Base-by-base conservation (phyloP, 2,888 invertebrate species). In the Trimorus sp. region DNA sequence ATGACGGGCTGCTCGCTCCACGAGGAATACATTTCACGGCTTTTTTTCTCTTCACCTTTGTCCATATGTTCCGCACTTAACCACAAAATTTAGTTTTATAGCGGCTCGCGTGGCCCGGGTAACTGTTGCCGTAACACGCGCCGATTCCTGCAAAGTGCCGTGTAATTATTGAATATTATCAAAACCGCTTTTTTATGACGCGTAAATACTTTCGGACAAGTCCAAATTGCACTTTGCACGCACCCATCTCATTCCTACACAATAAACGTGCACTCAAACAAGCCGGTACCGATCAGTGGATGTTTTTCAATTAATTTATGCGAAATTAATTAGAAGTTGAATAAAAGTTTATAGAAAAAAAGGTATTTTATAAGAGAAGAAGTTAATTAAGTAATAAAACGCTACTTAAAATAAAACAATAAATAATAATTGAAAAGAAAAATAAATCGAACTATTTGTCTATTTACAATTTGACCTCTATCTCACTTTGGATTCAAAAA, bases 11-110 rank as follows among this genome's bases (percentile, higher is more conserved):
- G 45, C 12, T 60, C 15, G 16, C 12, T 45, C 51, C 48, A 49
- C 26, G 12, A 60, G 49, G 56, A 63, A 38, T 69, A 59, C 26
- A 70, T 60, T 78, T 71, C 11, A 63, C 69, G 58, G 60, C 53
- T 48, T 49, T 68, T n/a, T 54, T 62, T 42, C 59, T 37, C 51
- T 66, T 38, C 78, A 56, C 66, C 51, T 79, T 62, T 36, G 56
- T 53, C 70, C 83, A 83, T 77, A 82, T 82, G 83, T 76, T 74
- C 65, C 62, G 54, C 68, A 70, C 66, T 68, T 66, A 65, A 82
- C 83, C 82, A 38, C 82, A 80, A 79, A 83, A 66, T 81, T 71
- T 71, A 80, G 78, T 82, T 76, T 76, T 73, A 79, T 65, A 38
- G 66, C 51, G 62, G 40, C 73, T 79, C 74, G 79, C 69, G 74